These are phyloP conservation scores for Cichladusa arquata DNA, from an alignment of 2,113 vertebrate species.

Conservation along the genomic window DNA sequence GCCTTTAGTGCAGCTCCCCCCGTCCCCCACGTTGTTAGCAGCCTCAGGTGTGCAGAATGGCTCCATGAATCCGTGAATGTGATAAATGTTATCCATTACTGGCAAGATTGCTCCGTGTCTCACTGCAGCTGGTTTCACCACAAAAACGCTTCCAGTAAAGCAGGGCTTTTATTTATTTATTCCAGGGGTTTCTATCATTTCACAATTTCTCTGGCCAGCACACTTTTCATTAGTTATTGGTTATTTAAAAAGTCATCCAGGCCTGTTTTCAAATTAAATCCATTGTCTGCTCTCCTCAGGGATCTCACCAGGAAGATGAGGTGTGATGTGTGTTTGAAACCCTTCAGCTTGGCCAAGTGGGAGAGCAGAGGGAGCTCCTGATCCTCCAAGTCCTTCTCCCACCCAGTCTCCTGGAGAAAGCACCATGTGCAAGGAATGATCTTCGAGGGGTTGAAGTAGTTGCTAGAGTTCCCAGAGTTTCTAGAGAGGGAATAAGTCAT, in stretches of 20 bases:
- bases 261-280: not conserved
- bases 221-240: not conserved
- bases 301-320: not conserved
- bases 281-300: not conserved
- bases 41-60: constrained; percentile 40
- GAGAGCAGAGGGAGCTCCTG: not conserved
- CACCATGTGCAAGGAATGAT: not conserved
- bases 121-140: constrained; percentile 11
- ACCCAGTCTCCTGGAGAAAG: not conserved
- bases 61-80: constrained; percentile 6
- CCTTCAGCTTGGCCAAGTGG: not conserved
- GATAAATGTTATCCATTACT: constrained; percentile 50
- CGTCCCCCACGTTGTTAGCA: not conserved
- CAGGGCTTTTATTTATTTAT: not conserved
- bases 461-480: not conserved
- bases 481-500: not conserved
- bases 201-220: not conserved
- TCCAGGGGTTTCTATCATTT: not conserved
- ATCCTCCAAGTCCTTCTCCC: not conserved
- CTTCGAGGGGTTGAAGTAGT: not conserved
- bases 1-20: constrained; percentile 26
- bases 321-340: not conserved
- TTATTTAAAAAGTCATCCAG: not conserved
- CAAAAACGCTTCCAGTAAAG: not conserved
- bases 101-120: not conserved